Base-by-base conservation (phyloP, 2,888 invertebrate genomes). In the Opisthograptis luteolata region DNA sequence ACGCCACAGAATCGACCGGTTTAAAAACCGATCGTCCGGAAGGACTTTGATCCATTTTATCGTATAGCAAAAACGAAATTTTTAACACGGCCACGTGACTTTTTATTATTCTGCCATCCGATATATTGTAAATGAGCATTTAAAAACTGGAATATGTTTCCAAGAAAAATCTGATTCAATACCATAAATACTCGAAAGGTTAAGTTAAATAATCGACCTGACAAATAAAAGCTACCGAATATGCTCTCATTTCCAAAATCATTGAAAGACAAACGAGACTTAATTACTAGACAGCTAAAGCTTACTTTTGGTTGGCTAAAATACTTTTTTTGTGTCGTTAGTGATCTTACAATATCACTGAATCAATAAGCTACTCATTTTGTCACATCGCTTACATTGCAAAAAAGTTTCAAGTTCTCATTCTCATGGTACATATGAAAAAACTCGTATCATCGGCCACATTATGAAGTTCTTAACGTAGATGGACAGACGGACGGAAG, bases 391-490 rank as follows among this genome's bases (percentile, higher is more conserved):
- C 63, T 62, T 58, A 58, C 73, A 76, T 81, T 76, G n/a, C n/a
- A n/a, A 79, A 81, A 77, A 82, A 83, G 60, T 72, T 70, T 68
- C 52, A 50, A 71, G 79, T 64, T 70, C 71, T 55, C 64, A 60
- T 79, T 82, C 81, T 72, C 79, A 78, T 76, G 74, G 63, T 62
- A 69, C 66, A 72, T 70, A 75, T 73, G 79, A 73, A 84, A 86
- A 84, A 84, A 81, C 69, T 64, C 62, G 64, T 66, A 67, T 68
- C 79, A 72, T 60, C 65, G 74, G 67, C 70, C 76, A 79, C 59
- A 73, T 87, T 88, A 88, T 89, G 84, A 87, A 87, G 86, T 83
- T 82, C 81, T 85, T 81, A 83, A 84, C 76, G 76, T 80, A 73
- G 72, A 76, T 66, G 69, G 70, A 78, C 63, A 61, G 70, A 80